Conservation (phyloP, 2,797 vertebrate genomes). For the Liasis olivaceus region DNA sequence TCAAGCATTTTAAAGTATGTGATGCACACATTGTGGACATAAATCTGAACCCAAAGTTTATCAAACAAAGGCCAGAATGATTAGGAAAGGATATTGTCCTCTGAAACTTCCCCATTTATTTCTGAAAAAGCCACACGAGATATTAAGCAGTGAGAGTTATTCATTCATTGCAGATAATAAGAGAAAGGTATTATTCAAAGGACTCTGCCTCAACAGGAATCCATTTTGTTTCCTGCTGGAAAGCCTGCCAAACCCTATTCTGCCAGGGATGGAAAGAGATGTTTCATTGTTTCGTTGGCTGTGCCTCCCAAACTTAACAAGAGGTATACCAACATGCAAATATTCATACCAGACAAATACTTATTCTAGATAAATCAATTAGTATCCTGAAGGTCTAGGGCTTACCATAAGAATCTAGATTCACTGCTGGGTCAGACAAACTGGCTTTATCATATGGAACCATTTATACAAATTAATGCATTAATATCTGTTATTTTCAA, state of each 20-base stretch:
- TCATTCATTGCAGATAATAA: neutral
- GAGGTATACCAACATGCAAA: neutral
- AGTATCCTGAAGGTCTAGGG: neutral
- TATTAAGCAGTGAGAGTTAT: neutral
- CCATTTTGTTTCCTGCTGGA: constrained; percentile 15
- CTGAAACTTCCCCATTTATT: neutral
- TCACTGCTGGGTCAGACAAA: neutral
- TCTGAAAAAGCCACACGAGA: neutral
- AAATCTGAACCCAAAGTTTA: neutral
- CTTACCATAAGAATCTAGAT: neutral
- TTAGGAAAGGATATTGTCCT: neutral
- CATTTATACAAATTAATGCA: neutral
- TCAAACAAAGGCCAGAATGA: neutral
- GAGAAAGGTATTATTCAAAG: constrained; percentile 1
- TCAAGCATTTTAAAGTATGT: neutral
- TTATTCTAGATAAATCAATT: neutral
- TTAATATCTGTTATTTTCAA: neutral
- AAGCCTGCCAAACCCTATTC: neutral
- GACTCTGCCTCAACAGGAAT: neutral
- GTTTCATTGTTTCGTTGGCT: neutral
- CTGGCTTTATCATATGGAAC: neutral
- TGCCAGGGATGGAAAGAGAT: neutral
- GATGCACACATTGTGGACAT: neutral
- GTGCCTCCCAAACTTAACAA: neutral
- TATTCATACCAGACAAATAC: neutral